phyloP scores from a whole-genome alignment of 2,113 vertebrate species.

The Aptenodytes forsteri region DNA sequence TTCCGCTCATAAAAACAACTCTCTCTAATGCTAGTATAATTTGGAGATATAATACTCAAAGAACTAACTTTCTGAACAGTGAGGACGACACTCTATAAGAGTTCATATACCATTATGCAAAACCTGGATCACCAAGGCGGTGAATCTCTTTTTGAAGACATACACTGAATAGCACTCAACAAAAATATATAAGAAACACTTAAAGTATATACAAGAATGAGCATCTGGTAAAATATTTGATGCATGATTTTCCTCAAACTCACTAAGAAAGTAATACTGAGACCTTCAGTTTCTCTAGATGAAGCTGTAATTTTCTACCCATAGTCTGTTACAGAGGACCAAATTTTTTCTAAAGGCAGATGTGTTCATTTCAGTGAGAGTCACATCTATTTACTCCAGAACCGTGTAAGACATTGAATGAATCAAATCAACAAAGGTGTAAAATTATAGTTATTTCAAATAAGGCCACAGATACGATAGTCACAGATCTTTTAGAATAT shows the following conservation, averaged over 20 bases:
- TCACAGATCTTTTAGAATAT: background rate
- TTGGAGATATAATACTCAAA: slow-evolving; percentile 25
- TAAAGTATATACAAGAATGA: background rate
- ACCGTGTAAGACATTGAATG: background rate
- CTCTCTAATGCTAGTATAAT: slow-evolving; percentile 41
- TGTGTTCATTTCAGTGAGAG: background rate
- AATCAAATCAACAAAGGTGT: background rate
- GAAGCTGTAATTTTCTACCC: background rate
- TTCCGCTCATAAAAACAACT: slow-evolving; percentile 45
- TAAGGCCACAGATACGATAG: background rate
- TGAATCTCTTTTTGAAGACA: background rate
- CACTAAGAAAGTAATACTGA: background rate
- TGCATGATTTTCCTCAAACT: background rate
- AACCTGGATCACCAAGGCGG: background rate
- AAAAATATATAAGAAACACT: background rate
- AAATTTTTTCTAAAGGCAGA: background rate
- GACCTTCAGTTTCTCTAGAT: background rate
- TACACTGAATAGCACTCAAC: background rate
- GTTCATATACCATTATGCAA: background rate
- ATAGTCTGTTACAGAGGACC: background rate
- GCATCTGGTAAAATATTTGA: background rate
- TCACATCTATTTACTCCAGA: background rate
- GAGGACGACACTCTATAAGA: background rate
- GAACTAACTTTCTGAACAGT: slow-evolving; percentile 48
- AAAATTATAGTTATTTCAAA: background rate